Base-by-base conservation (phyloP, 2,888 invertebrate genomes). In the Tenthredo amoena region DNA sequence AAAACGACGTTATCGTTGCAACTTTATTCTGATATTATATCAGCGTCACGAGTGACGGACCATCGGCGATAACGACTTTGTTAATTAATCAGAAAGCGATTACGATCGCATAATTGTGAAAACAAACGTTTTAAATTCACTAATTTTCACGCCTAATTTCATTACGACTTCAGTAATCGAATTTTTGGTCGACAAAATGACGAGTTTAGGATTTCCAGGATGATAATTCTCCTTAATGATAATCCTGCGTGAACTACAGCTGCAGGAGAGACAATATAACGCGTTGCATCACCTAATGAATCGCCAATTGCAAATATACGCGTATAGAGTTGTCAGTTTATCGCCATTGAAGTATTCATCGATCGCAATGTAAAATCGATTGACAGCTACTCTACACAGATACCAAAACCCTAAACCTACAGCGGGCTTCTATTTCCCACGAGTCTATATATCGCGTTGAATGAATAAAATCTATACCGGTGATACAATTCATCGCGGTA, bases 371-470 rank as follows among this genome's bases (percentile, higher is more conserved):
- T 26, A 50, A 77, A n/a, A 77, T 50, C 34, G 77, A 77, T 77
- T 77, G 50, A 77, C 31, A 12, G 34, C 10, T 26, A 74, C n/a
- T 74, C 72, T 34, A 26, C 26, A 34, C n/a, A 55, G 6, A n/a
- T 55, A 55, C 55, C n/a, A 55, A n/a, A 55, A n/a, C 34, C 68
- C 34, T 34, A 68, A 68, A 31, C 34, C 18, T 34, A 18, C 15
- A 34, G 6, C 40, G 37, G 72, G 72, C 21, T 72, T 72, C 72
- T 43, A 37, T 74, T 74, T 74, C 43, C 72, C 72, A 68, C 68
- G 68, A 15, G 68, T 62, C 62, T 62, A 21, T 62, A 12, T 62
- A 26, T 62, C 62, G 26, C 62, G 62, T 21, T 62, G 26, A 62
- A 62, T n/a, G n/a, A 55, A 55, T 21, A 62, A 26, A 62, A 62